phyloP scores from a whole-genome alignment of 1,140 invertebrate species.

The Fopius arisanus region DNA sequence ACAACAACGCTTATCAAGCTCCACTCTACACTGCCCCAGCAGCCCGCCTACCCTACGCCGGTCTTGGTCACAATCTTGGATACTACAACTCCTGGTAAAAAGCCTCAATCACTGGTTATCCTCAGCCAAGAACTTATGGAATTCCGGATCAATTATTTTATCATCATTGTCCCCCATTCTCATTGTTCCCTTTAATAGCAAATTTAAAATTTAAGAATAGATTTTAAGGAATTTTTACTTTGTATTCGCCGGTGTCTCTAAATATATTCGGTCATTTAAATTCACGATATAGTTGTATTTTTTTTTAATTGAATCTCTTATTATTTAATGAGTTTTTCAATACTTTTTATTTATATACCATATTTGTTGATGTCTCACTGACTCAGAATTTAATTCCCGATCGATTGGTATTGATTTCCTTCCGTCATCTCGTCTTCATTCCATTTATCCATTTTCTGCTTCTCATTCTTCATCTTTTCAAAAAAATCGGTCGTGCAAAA shows the following conservation, averaged over 20 bases:
- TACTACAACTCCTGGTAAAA: conserved; percentile 30
- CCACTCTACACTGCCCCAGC: conserved; percentile 20
- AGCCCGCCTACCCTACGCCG: conserved; percentile 26
- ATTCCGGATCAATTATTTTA: neutral
- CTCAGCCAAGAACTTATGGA: neutral
- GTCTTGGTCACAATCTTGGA: conserved; percentile 32
- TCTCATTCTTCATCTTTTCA: too few relatives aligned
- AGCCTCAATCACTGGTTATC: neutral
- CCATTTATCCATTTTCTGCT: too few relatives aligned
- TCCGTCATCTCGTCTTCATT: too few relatives aligned
- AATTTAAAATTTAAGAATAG: conserved; percentile 17
- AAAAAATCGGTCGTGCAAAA: too few relatives aligned
- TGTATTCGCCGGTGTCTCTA: neutral
- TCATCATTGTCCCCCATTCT: neutral
- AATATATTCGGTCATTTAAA: conserved; percentile 15
- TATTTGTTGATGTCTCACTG: too few relatives aligned
- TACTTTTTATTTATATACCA: too few relatives aligned
- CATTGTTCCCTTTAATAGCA: neutral
- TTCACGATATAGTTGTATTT: neutral
- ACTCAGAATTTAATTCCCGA: too few relatives aligned
- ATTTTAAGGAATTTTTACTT: neutral
- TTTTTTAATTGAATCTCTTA: too few relatives aligned
- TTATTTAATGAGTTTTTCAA: too few relatives aligned
- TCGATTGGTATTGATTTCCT: too few relatives aligned
- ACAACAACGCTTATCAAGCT: conserved; percentile 28